These are phyloP conservation scores for Drosophila macrospina DNA, from an alignment of 2,888 invertebrate species.

Conservation along the genomic window DNA sequence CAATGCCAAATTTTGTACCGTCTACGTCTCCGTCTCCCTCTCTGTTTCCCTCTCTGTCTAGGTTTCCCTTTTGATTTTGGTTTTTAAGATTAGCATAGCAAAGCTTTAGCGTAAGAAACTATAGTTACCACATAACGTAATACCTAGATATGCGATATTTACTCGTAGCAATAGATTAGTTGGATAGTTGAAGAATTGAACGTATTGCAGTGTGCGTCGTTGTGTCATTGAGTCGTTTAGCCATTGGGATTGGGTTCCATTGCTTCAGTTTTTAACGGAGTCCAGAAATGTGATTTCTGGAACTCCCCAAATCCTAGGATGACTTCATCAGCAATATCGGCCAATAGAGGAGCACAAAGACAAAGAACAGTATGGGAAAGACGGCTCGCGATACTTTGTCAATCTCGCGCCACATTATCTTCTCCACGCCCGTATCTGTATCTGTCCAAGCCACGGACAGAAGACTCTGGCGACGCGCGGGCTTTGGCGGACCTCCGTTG, in stretches of 20 bases:
- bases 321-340: slow-evolving; percentile 90
- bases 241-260: background rate
- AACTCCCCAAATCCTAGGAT: slow-evolving; percentile 85
- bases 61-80: background rate
- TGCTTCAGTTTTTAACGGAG: slow-evolving; percentile 83
- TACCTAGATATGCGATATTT: slow-evolving; percentile 21
- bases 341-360: slow-evolving; percentile 92
- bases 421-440: slow-evolving; percentile 89
- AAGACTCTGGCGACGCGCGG: slow-evolving; percentile 84
- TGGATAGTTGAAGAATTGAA: slow-evolving; percentile 4
- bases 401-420: slow-evolving; percentile 92
- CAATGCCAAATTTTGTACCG: slow-evolving; percentile 27
- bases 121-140: slow-evolving; percentile 15
- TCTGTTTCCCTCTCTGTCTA: background rate
- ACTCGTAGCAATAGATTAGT: slow-evolving; percentile 16
- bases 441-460: slow-evolving; percentile 88
- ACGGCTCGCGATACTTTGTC: slow-evolving; percentile 91
- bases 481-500: slow-evolving; percentile 85
- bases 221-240: slow-evolving; percentile 8
- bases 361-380: slow-evolving; percentile 91
- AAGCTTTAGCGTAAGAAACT: slow-evolving; percentile 26
- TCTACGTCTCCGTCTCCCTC: background rate
- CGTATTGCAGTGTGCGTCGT: slow-evolving; percentile 23
- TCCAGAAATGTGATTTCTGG: slow-evolving; percentile 84
- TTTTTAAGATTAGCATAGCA: background rate